Base-by-base conservation (phyloP, 2,888 invertebrate genomes). In the Drosophila hawaiiensis region DNA sequence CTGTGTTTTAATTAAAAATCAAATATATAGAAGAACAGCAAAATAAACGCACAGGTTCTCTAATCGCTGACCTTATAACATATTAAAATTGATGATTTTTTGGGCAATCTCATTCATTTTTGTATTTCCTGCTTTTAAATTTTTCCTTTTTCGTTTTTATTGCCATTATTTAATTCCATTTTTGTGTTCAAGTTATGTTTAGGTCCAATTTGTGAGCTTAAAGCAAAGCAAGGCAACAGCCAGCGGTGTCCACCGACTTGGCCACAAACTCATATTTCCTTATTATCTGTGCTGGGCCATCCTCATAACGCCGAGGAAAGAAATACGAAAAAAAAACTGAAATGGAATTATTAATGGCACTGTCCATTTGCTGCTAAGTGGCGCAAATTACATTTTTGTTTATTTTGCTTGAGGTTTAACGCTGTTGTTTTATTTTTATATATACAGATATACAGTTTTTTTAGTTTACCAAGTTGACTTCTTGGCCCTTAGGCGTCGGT, bases 361-460 rank as follows among this genome's bases (percentile, higher is more conserved):
- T 89, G 89, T 87, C 87, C 87, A 90, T 87, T 87, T 86, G 80
- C 89, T 86, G 87, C 89, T 87, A 87, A 87, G 87, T 87, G 89
- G 87, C 87, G 87, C 90, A 90, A 87, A 87, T 87, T 90, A 85
- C 85, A 85, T 84, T 85, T 85, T 89, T 85, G 84, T 84, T 84
- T 84, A 87, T 84, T 84, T 84, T 87, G 43, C 82, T 82, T 54
- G 74, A 56, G 82, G 64, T 78, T 70, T 77, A 54, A 59, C 55
- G 73, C 73, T 65, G 60, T 78, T 82, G 69, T 70, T 68, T 74
- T 63, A 68, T 81, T 76, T 79, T 66, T 68, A 68, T 53, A 31
- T 53, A 19, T 7, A 28, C 50, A 65, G 49, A 50, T 49, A 65
- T 80, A 64, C 65, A 55, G 60, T 63, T 63, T 68, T 39, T 59